phyloP scores from a whole-genome alignment of 2,113 vertebrate species.

The Coreoperca whiteheadi region DNA sequence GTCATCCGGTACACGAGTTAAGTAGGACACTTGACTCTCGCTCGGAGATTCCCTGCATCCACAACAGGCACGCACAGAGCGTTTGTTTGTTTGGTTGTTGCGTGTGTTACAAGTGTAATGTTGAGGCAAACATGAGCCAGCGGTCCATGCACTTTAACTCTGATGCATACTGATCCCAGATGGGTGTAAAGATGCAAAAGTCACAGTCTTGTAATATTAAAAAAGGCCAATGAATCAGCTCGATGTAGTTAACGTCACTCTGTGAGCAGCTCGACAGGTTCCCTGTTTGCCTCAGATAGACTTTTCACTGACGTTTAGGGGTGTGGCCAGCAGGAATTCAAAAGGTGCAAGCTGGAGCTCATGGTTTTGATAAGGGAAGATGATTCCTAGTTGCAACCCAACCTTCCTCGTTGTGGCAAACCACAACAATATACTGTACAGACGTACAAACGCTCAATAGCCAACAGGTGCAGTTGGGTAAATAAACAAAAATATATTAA shows the following conservation, averaged over 20 bases:
- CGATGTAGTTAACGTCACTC: not conserved
- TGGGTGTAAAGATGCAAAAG: not conserved
- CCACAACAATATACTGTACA: not conserved
- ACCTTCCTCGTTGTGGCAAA: not conserved
- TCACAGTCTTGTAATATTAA: not conserved
- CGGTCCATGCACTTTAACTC: not conserved
- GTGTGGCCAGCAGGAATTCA: not conserved
- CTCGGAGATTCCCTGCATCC: constrained; percentile 42
- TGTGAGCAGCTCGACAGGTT: not conserved
- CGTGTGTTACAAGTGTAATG: not conserved
- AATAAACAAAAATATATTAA: not conserved
- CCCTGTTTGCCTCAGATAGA: not conserved
- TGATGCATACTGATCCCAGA: not conserved
- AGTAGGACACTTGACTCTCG: constrained; percentile 70
- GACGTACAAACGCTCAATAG: not conserved
- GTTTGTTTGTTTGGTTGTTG: constrained; percentile 25
- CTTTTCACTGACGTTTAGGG: not conserved
- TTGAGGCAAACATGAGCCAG: not conserved
- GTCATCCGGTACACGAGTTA: constrained; percentile 66
- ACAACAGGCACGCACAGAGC: constrained; percentile 20
- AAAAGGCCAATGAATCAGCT: not conserved
- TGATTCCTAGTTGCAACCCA: not conserved
- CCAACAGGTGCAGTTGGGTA: not conserved
- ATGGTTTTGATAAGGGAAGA: not conserved
- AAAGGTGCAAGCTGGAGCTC: not conserved